Base-by-base conservation (phyloP, 2,888 invertebrate species). In the Carcina quercana region DNA sequence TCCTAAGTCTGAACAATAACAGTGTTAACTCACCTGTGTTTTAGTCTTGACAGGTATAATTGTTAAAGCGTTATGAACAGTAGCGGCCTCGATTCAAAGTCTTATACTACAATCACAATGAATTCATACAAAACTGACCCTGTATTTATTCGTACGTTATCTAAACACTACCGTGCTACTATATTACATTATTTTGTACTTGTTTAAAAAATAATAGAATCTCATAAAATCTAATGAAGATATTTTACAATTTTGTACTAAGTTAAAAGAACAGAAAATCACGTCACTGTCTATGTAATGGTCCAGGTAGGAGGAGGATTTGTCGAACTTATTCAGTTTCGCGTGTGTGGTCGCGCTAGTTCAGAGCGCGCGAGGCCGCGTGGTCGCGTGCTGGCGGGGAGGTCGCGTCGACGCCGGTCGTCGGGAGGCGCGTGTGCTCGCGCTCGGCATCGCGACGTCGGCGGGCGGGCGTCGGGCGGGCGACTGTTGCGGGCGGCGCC, bases 251-350 rank as follows among this genome's bases (percentile, higher is more conserved):
- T 69, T 80, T 80, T 82, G 80, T 83, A 78, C 82, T 78, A 74
- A 53, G 49, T n/a, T 55, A 68, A 67, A 53, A 55, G 61, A 66
- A 61, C 10, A 57, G 46, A 53, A 40, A 52, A 62, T 58, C 64
- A 70, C 66, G 61, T 58, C 62, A 57, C 59, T 63, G 72, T 83
- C 83, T 69, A 83, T 83, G 63, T 83, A 83, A 70, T 83, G 83
- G 83, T 83, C 83, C 80, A 83, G 78, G 74, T 80, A 80, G 51
- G 82, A 83, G 70, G 70, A 74, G 60, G 83, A 83, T 72, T 83
- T 82, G 74, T 83, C 83, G 79, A 82, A 83, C 76, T 83, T 83
- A 82, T 82, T 83, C 83, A 83, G 83, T 79, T 83, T 82, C 68
- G 79, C 63, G 63, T 51, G 62, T 55, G 56, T 54, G 55, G 59